Conservation (phyloP, 2,888 invertebrate genomes). For the Tachina lurida region DNA sequence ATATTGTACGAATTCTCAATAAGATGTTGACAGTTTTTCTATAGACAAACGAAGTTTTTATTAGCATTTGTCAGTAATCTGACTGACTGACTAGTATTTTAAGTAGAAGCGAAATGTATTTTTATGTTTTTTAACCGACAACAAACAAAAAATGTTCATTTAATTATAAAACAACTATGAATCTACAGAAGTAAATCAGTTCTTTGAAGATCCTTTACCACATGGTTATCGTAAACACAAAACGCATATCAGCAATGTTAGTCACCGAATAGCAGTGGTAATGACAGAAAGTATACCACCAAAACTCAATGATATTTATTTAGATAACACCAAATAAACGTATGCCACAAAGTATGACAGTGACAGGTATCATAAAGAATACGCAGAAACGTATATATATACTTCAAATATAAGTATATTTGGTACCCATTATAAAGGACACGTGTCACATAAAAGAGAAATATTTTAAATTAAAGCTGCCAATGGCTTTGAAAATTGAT, state of each 20-base stretch:
- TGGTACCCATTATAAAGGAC: constrained; percentile 22
- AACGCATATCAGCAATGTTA: constrained; percentile 14
- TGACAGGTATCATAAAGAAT: constrained; percentile 77
- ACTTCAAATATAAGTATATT: constrained; percentile 15
- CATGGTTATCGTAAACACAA: constrained; percentile 16
- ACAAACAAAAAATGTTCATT: no score
- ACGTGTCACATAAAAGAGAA: constrained; percentile 61
- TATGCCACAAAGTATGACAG: constrained; percentile 79
- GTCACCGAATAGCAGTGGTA: not conserved
- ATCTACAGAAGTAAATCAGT: not conserved
- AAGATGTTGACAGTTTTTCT: no score
- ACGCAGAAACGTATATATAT: not conserved
- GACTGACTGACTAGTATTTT: no score
- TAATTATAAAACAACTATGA: no score
- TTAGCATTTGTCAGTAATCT: no score
- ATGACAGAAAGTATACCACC: constrained; percentile 8
- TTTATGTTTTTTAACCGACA: no score
- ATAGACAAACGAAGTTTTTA: no score
- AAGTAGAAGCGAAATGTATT: no score
- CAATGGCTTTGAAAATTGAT: constrained; percentile 62
- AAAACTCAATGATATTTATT: constrained; percentile 35
- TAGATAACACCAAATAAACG: constrained; percentile 60
- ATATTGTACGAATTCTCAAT: no score
- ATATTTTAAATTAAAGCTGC: constrained; percentile 59
- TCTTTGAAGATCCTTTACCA: constrained; percentile 16